Evolutionary conservation across 2,797 vertebrate species (phyloP), one percentile per base, ranked within the genome.

Genomic region (Chelon auratus): DNA sequence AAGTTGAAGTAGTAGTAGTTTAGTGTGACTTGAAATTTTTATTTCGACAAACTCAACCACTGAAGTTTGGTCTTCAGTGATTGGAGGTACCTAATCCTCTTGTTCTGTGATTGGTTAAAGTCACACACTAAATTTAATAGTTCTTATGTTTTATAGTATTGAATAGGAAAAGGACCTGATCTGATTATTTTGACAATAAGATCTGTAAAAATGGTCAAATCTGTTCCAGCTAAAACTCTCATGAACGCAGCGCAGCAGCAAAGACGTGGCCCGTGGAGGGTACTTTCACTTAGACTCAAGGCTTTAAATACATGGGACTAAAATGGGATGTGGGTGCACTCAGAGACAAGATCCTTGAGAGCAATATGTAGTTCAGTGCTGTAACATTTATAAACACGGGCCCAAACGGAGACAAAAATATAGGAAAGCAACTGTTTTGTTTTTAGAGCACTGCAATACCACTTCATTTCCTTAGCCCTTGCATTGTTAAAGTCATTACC

Each of bases 311-410:
- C 26, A 30, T 2, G 13, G 58, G 37, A 12, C 53, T 80, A 56
- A 74, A 76, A 63, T 14, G n/a, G 63, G 52, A 67, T 64, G 33
- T 22, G 42, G 65, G 14, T 40, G 59, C 67, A 83, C 67, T 77
- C 42, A 36, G 62, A 76, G 47, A 78, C 62, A 26, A 37, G 33
- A 40, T 45, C 53, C 51, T 75, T 74, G 58, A 87, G 84, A 89
- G 88, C 83, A 89, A 88, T 88, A 86, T 74, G 59, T 69, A 53
- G 67, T 75, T 60, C 18, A 64, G 57, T 70, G 59, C 45, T 79
- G 64, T 68, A 68, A 77, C 68, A 74, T 81, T 84, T 62, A 65
- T 78, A 40, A 52, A 73, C 26, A 75, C 63, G 59, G 15, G 50
- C 72, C 42, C 56, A 70, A 63, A 48, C n/a, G 24, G 22, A 8